Evolutionary conservation across 2,113 vertebrate genomes (phyloP).

Genomic region (Centropus unirufus): DNA sequence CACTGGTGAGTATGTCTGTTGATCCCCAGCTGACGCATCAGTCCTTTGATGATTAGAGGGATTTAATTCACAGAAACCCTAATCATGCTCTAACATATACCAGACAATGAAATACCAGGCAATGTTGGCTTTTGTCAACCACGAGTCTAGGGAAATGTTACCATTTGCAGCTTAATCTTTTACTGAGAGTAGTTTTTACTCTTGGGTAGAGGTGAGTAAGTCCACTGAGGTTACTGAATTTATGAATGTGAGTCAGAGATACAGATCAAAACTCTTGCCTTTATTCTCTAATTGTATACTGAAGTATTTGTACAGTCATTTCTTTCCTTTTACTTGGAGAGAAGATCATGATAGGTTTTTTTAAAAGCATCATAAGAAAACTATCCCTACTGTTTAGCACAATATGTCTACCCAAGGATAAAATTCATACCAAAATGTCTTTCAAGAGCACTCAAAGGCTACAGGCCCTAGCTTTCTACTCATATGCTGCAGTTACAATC

Average conservation of each 20-base stretch:
- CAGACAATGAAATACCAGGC: slow-evolving; percentile 10
- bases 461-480: not conserved
- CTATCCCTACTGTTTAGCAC: not conserved
- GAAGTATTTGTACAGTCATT: slow-evolving; percentile 13
- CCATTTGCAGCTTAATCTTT: slow-evolving; percentile 14
- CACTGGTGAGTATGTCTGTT: not conserved
- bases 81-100: not conserved
- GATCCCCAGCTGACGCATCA: not conserved
- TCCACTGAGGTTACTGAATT: slow-evolving; percentile 37
- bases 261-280: slow-evolving; percentile 19
- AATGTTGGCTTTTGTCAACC: not conserved
- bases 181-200: not conserved
- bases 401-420: not conserved
- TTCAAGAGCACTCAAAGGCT: not conserved
- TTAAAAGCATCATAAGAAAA: not conserved
- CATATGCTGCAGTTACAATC: not conserved
- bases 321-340: not conserved
- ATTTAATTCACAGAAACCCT: not conserved
- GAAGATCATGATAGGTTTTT: not conserved
- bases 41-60: not conserved
- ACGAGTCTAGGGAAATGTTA: slow-evolving; percentile 7
- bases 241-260: slow-evolving; percentile 30
- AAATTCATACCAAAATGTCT: not conserved
- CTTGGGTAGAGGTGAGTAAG: slow-evolving; percentile 22
- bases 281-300: not conserved